A percentile compares a stretch with the other conserved stretches of the same genome.
Evolutionary conservation across 2,113 vertebrate species (phyloP).

Genomic region (Athene cunicularia): DNA sequence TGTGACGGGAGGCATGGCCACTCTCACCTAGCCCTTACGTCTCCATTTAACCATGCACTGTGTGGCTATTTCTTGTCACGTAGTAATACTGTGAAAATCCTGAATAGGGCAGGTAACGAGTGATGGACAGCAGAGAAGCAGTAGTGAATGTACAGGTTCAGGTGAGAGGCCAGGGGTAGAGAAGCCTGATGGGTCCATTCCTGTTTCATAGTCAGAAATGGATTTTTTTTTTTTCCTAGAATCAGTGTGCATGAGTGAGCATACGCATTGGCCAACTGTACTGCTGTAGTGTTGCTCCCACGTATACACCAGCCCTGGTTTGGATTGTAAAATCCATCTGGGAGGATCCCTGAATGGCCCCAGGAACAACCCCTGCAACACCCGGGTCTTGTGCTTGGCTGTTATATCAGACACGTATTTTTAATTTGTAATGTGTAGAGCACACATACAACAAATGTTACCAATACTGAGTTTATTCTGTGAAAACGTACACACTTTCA

Average conservation of each 20-base stretch:
- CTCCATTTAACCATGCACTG: neutral
- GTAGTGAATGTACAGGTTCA: neutral
- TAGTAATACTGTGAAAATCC: neutral
- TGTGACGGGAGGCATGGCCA: neutral
- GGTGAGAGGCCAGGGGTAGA: neutral
- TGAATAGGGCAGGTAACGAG: too few species aligned
- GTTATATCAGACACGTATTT: accelerated
- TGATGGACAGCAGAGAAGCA: neutral
- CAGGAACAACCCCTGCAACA: neutral
- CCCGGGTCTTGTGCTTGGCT: neutral
- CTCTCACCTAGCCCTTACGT: neutral
- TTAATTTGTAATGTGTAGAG: neutral
- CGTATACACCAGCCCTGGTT: accelerated
- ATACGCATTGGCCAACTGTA: neutral
- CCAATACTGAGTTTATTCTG: neutral
- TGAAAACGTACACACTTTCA: neutral
- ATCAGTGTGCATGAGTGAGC: neutral
- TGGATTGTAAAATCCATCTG: neutral
- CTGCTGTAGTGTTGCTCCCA: neutral
- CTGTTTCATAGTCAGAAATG: neutral
- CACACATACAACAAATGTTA: neutral
- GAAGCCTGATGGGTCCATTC: neutral
- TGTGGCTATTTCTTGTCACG: neutral
- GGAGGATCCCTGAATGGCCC: neutral
- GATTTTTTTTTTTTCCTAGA: neutral